Evolutionary conservation across 2,113 vertebrate genomes (phyloP), one percentile per base, ranked within the genome.

Genomic region (Poecilia latipinna): DNA sequence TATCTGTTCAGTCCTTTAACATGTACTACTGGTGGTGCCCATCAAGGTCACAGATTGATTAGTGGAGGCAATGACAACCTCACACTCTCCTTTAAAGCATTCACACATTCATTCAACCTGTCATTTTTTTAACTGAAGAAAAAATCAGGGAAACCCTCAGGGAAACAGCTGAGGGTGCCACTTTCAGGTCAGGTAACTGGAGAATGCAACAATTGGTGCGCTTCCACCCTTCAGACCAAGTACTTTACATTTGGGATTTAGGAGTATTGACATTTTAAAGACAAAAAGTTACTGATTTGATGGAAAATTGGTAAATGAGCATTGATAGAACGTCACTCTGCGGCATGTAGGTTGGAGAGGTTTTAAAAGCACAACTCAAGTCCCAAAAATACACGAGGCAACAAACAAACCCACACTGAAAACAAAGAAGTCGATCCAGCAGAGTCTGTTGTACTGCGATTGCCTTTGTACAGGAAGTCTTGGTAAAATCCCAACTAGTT

Each of bases 1-100:
- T 4, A 65, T 77, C 33, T 61, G 57, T 74, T 48, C 22, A 68
- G 54, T 67, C 19, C 51, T 60, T 60, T 4, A 69, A 62, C 12
- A 11, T 32, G 28, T 72, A 42, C 70, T 51, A 65, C 67, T 69
- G 37, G 48, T 17, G n/a, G 8, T 65, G 24, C 61, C 10, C n/a
- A 26, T 31, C 31, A 19, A 28, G 35, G 24, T 66, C n/a, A 68
- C 32, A 48, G 44, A 48, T 48, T 19, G 17, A 48, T 48, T 48
- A 48, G 12, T 7, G 22, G 51, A 54, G 51, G 51, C 17, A 24
- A 22, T 22, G 22, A 24, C 22, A 54, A 22, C 51, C 51, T 57
- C 51, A 57, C 51, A 57, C 22, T 24, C 22, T n/a, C 51, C 51
- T 57, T 57, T 57, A 57, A n/a, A 57, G 1, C 63, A 12, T 63